Base-by-base conservation (phyloP, 2,888 invertebrate species). In the Lepidocyrtinus sp. region DNA sequence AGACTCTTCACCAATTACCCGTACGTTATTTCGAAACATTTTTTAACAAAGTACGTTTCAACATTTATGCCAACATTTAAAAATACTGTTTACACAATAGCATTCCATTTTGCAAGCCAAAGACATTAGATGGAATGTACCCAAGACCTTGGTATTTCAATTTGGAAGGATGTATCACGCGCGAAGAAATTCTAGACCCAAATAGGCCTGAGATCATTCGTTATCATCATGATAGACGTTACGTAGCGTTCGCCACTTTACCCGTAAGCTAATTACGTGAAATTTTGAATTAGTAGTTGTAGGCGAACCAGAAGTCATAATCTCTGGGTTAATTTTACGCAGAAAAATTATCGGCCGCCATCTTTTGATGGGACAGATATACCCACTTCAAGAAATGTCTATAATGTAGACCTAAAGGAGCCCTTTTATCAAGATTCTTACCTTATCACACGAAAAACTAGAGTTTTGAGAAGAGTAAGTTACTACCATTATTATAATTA, bases 261-360 rank as follows among this genome's bases (percentile, higher is more conserved):
- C 25, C 55, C 22, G 72, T 72, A 72, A n/a, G 2, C 61, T 21
- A 45, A 25, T 25, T 62, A n/a, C n/a, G n/a, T n/a, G n/a, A n/a
- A n/a, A n/a, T n/a, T n/a, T n/a, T n/a, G n/a, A n/a, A n/a, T n/a
- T n/a, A n/a, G n/a, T n/a, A n/a, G n/a, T n/a, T n/a, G n/a, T n/a
- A n/a, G n/a, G n/a, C n/a, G n/a, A n/a, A n/a, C n/a, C n/a, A n/a
- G n/a, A n/a, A n/a, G n/a, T n/a, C n/a, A n/a, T n/a, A n/a, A n/a
- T n/a, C n/a, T n/a, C n/a, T n/a, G n/a, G n/a, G n/a, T n/a, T n/a
- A n/a, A n/a, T n/a, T n/a, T n/a, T n/a, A n/a, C 63, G 25, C 75
- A 82, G 81, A 22, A 15, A 1, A 85, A 85, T 45, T 85, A 85
- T 50, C 71, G 85, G 12, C 85, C 85, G 9, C 85, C 85, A 0